Conservation (phyloP, 2,888 invertebrate genomes). For the Dascillus cervinus region DNA sequence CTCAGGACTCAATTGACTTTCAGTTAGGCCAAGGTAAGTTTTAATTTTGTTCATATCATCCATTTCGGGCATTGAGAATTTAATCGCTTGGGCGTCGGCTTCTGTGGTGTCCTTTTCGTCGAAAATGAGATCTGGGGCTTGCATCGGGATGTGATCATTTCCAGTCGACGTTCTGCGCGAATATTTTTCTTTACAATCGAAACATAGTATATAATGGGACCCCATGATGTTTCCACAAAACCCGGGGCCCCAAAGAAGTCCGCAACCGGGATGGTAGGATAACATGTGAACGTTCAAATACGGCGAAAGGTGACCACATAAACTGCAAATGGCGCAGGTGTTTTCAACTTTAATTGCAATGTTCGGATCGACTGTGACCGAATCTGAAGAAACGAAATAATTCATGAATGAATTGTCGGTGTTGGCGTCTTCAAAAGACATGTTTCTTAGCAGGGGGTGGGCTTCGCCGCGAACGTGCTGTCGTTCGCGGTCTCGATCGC, state of each 20-base stretch:
- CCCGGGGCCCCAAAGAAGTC: constrained; percentile 42
- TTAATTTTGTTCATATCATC: constrained; percentile 32
- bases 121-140: constrained; percentile 41
- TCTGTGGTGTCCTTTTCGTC: constrained; percentile 36
- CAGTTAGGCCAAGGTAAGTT: constrained; percentile 37
- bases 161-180: constrained; percentile 17
- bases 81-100: constrained; percentile 29
- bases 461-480: constrained; percentile 43
- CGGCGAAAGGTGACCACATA: constrained; percentile 42
- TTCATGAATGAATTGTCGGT: not conserved
- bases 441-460: constrained; percentile 33
- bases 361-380: not conserved
- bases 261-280: constrained; percentile 50
- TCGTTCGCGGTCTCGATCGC: constrained; percentile 33
- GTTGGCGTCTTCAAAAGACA: constrained; percentile 13
- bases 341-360: constrained; percentile 21
- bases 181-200: constrained; percentile 45
- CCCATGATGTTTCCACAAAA: constrained; percentile 45
- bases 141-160: constrained; percentile 20
- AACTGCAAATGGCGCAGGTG: constrained; percentile 26
- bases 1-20: constrained; percentile 19
- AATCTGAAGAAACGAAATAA: not conserved
- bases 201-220: constrained; percentile 34
- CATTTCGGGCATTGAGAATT: constrained; percentile 28
- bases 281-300: constrained; percentile 45